Percentiles rank a stretch among this genome's conserved stretches.
Conservation (phyloP, 35 echinoderm and acorn worm genomes). For the Eucidaris tribuloides region DNA sequence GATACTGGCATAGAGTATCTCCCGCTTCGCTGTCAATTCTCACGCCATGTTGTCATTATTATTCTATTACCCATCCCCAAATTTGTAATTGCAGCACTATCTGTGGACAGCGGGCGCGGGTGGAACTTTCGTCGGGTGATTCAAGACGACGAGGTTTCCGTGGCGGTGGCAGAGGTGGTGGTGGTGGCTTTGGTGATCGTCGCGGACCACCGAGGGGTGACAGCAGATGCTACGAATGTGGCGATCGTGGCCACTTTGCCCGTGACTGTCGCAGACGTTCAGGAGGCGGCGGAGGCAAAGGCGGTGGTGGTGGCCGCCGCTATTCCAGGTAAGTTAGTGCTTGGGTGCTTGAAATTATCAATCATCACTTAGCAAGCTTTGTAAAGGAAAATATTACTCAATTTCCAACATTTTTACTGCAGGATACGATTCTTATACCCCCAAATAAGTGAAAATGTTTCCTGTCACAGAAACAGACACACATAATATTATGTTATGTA, state of each 20-base stretch:
- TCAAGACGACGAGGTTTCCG: constrained; percentile 10
- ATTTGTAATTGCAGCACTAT: too few relatives aligned
- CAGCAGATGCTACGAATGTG: constrained; percentile 65
- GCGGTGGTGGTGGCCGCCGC: background rate
- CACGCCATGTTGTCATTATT: too few relatives aligned
- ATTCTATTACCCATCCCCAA: too few relatives aligned
- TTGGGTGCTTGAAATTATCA: background rate
- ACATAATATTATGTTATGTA: background rate
- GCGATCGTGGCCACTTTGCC: constrained; percentile 63
- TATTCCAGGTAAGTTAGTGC: constrained; percentile 1
- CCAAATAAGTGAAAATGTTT: too few relatives aligned
- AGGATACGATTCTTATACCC: too few relatives aligned
- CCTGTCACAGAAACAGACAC: background rate
- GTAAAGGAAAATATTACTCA: background rate
- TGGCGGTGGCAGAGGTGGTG: background rate
- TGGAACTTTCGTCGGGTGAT: constrained; percentile 45
- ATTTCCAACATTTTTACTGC: background rate
- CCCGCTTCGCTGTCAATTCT: too few relatives aligned
- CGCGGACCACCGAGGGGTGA: constrained; percentile 13
- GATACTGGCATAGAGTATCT: too few relatives aligned
- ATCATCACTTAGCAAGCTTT: background rate
- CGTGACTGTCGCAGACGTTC: constrained; percentile 24
- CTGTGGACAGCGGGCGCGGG: constrained; percentile 39
- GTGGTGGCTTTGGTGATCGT: background rate
- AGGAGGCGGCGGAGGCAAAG: background rate